phyloP scores from a whole-genome alignment of 2,797 vertebrate species.

The Hafferia zeledoni region DNA sequence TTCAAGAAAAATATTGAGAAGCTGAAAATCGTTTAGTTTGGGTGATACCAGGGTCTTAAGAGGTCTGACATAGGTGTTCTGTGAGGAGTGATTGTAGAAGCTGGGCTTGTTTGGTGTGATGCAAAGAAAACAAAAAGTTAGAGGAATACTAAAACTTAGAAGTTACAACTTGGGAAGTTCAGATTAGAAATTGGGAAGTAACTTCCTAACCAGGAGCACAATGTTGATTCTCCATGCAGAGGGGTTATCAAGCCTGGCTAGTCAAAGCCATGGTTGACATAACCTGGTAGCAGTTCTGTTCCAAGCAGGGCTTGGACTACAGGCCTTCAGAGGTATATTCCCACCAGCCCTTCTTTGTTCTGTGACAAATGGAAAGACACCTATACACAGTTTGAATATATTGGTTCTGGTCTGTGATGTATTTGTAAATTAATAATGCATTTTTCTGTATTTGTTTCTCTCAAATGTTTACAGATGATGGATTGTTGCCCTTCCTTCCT shows the following conservation, averaged over 20 bases:
- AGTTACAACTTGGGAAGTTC: background rate
- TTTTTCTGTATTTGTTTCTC: background rate
- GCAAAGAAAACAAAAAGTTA: background rate
- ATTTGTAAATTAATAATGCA: background rate
- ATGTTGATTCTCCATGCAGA: background rate
- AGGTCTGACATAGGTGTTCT: background rate
- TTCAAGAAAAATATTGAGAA: background rate
- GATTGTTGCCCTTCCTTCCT: background rate
- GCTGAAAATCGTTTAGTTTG: background rate
- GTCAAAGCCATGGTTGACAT: background rate
- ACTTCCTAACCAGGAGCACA: background rate
- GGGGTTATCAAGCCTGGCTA: background rate
- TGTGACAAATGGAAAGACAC: background rate
- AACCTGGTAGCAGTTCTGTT: background rate
- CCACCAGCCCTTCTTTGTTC: background rate
- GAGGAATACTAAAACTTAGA: background rate
- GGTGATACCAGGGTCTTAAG: background rate
- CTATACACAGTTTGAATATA: background rate
- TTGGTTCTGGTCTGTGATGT: background rate
- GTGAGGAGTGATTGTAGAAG: background rate
- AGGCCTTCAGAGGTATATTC: background rate
- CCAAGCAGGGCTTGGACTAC: background rate
- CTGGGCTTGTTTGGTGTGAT: background rate
- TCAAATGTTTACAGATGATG: background rate
- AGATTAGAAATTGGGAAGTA: background rate